Base-by-base conservation (phyloP, 64 coral and sea anemone genomes). In the Anthopleura sola region DNA sequence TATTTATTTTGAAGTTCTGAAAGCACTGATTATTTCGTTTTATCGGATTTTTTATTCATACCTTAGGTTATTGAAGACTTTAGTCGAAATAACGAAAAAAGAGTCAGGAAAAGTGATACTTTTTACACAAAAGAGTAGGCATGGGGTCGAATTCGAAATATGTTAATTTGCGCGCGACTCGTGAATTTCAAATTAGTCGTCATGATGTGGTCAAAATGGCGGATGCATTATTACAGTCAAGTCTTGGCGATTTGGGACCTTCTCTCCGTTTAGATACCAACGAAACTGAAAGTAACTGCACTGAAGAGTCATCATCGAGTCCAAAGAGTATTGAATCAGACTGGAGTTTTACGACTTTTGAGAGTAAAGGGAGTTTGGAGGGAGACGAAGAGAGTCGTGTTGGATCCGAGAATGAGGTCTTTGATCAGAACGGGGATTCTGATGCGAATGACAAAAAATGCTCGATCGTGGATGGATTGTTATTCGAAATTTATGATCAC, bases 401-500 rank as follows among this genome's bases (percentile, higher is more conserved):
- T 14, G 68, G 29, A 34, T 75, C 81, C 11, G 14, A 85, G 19
- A 90, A 75, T 28, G 68, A 89, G 36, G 79, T 79, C 76, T 79
- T 79, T 37, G 53, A 55, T 23, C 58, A 4, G 77, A 68, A 82
- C 85, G 79, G 60, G 12, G 37, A 68, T 36, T 31, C 24, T 26
- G 58, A 82, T 69, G 29, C 21, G 10, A 86, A 81, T 46, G 93
- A 91, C 66, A 88, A 91, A 68, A 94, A 99, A 81, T 89, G 83
- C 36, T 99, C 96, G 28, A 99, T 99, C 69, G 96, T 99, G 15
- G 96, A 99, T 40, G 93, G 96, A 60, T 77, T 99, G 24, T 84
- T 99, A n/a, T 94, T 94, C 83, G 96, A 99, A 81, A 99, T 99
- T 54, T 99, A 99, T 19, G 96, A 99, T 56, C 96, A 92, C 49